Evolutionary conservation across 2,888 invertebrate species (phyloP).

Genomic region (Poecilus cupreus): DNA sequence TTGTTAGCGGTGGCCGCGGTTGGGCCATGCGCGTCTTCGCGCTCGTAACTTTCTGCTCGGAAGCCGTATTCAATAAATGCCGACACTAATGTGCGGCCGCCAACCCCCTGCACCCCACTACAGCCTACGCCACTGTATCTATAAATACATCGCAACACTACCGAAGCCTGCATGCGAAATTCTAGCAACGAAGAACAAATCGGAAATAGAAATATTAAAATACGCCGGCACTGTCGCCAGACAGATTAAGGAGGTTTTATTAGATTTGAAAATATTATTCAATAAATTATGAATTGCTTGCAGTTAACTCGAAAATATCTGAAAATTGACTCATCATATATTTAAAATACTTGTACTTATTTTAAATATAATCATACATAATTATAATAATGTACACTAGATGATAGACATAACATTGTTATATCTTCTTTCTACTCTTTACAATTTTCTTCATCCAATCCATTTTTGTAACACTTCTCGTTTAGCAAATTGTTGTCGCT

Average conservation of each 20-base stretch:
- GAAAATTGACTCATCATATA: too few relatives aligned
- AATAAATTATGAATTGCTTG: too few relatives aligned
- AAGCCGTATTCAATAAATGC: slow-evolving; percentile 55
- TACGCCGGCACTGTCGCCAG: neutral
- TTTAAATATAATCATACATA: too few relatives aligned
- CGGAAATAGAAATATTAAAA: neutral
- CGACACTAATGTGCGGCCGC: slow-evolving; percentile 47
- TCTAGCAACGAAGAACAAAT: neutral
- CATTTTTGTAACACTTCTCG: too few relatives aligned
- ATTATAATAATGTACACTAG: too few relatives aligned
- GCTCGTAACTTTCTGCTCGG: slow-evolving; percentile 55
- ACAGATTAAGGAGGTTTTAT: neutral
- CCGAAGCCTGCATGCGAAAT: neutral
- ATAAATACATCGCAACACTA: slow-evolving; percentile 24
- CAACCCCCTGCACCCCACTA: neutral
- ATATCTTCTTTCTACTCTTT: too few relatives aligned
- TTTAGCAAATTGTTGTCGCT: too few relatives aligned
- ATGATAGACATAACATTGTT: too few relatives aligned
- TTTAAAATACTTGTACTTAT: too few relatives aligned
- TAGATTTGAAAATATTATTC: too few relatives aligned
- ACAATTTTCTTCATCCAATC: too few relatives aligned
- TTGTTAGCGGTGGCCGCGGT: slow-evolving; percentile 54
- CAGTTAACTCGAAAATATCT: too few relatives aligned
- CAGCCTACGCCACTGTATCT: slow-evolving; percentile 18
- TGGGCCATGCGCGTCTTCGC: slow-evolving; percentile 35